Percentiles rank a stretch among this genome's conserved stretches.
phyloP scores from a whole-genome alignment of 1,140 invertebrate genomes.

The Pteromalus puparum region DNA sequence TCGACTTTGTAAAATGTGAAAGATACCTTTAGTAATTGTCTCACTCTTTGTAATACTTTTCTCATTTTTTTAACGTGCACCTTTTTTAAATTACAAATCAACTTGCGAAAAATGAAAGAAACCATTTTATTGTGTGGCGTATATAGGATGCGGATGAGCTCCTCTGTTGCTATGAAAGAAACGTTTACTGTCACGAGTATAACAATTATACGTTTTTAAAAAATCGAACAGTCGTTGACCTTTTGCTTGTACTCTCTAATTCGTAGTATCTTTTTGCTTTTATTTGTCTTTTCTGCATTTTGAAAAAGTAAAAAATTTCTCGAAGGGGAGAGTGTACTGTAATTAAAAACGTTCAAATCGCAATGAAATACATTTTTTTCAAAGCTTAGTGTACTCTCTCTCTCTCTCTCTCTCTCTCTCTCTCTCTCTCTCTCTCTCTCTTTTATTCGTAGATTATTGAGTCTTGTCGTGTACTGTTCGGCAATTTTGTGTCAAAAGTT shows the following conservation, averaged over 20 bases:
- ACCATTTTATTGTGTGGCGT: not conserved
- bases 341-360: not conserved
- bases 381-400: no score
- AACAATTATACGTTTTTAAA: not conserved
- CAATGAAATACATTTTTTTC: no score
- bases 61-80: not conserved
- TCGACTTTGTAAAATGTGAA: not conserved
- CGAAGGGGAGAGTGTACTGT: not conserved
- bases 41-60: not conserved
- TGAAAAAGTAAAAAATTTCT: not conserved
- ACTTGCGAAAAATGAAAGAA: not conserved
- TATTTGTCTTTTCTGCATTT: not conserved
- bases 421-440: no score
- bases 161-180: not conserved
- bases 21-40: not conserved
- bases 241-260: not conserved
- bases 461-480: no score
- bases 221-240: conserved; percentile 1
- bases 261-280: not conserved
- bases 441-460: no score
- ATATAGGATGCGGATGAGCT: not conserved
- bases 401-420: no score
- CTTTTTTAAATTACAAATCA: not conserved
- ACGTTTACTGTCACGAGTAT: not conserved
- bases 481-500: not conserved